A percentile compares a stretch with the other conserved stretches of the same genome.
Conservation (phyloP, 1,140 invertebrate genomes). For the Papilio aristodemus region DNA sequence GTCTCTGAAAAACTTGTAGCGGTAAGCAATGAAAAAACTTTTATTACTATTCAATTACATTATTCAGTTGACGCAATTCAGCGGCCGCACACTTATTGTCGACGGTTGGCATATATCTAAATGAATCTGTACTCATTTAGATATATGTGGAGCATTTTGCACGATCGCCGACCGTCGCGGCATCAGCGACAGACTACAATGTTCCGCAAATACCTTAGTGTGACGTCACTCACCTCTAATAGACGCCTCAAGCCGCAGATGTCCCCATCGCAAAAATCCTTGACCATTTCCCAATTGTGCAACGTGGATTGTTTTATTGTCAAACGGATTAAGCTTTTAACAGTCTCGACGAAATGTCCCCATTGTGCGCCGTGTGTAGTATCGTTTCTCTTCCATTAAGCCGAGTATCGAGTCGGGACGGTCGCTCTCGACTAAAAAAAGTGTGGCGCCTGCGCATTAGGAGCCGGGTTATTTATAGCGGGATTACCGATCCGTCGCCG, state of each 20-base stretch:
- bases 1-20: neutral
- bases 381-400: constrained; percentile 23
- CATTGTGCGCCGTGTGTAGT: constrained; percentile 4
- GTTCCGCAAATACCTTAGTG: neutral
- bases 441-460: constrained; percentile 53
- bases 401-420: constrained; percentile 22
- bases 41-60: neutral
- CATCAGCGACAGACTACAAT: constrained; percentile 8
- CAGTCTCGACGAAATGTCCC: constrained; percentile 16
- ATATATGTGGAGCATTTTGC: constrained; percentile 17
- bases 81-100: neutral
- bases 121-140: constrained; percentile 25
- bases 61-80: neutral
- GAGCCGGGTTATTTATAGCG: constrained; percentile 55
- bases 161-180: neutral
- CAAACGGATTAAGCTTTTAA: constrained; percentile 26
- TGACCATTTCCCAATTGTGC: neutral
- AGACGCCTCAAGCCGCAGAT: no score
- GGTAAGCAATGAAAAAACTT: neutral
- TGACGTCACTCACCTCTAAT: no score
- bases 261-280: neutral
- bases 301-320: constrained; percentile 9
- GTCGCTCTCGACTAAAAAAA: constrained; percentile 34
- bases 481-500: constrained; percentile 41
- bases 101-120: neutral